Conservation (phyloP, 2,888 invertebrate genomes). For the Linnaemya tessellans region DNA sequence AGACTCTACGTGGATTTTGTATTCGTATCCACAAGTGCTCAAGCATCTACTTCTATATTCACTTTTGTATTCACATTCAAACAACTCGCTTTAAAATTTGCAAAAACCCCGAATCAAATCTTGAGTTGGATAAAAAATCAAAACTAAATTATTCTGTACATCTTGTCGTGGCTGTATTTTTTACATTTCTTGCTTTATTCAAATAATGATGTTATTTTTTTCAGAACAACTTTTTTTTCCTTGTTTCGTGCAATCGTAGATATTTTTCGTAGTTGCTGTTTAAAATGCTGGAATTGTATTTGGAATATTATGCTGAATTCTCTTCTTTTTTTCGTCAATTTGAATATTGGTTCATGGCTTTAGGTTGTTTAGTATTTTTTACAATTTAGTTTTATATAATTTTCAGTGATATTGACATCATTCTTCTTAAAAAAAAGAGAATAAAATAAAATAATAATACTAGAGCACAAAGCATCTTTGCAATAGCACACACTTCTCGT, state of each 20-base stretch:
- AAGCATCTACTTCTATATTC: conserved; percentile 25
- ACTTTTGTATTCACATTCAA: conserved; percentile 23
- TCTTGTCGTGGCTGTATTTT: conserved; percentile 10
- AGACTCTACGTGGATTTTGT: background rate
- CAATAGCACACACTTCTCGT: background rate
- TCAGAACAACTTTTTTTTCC: background rate
- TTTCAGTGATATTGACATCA: conserved; percentile 50
- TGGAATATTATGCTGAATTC: conserved; percentile 1
- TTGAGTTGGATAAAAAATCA: conserved; percentile 29
- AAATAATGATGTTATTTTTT: conserved; percentile 13
- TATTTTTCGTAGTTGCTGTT: conserved; percentile 9
- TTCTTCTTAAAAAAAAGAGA: conserved; percentile 24
- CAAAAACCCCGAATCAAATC: conserved; percentile 22
- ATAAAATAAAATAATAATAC: too few relatives aligned
- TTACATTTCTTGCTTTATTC: conserved; percentile 6
- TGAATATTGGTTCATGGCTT: conserved; percentile 16
- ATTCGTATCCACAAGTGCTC: background rate
- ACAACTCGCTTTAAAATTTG: conserved; percentile 4
- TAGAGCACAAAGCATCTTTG: conserved; percentile 19
- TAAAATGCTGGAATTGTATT: conserved; percentile 35
- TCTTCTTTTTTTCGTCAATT: conserved; percentile 29
- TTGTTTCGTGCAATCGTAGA: background rate
- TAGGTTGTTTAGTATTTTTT: conserved; percentile 3
- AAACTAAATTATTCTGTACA: conserved; percentile 49
- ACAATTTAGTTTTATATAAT: background rate